Base-by-base conservation (phyloP, 2,888 invertebrate genomes). In the Priocnemis perturbator region DNA sequence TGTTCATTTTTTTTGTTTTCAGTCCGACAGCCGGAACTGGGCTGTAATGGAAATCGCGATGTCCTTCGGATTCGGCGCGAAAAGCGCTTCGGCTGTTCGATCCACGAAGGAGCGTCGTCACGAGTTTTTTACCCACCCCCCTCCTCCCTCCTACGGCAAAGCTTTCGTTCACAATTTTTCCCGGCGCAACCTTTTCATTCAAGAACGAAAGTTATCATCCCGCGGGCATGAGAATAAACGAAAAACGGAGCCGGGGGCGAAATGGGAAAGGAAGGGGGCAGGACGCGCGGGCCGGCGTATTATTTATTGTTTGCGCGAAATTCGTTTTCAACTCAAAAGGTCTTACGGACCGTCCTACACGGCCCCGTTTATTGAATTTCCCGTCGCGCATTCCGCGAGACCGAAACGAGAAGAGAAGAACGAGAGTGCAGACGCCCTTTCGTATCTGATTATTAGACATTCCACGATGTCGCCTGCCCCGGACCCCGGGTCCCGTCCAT, bases 221-320 rank as follows among this genome's bases (percentile, higher is more conserved):
- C 37, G 37, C 7, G 37, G 4, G 37, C 37, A 7, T 9, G 37
- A 9, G 4, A 37, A 11, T 37, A 11, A 37, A 37, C 37, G 26
- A 26, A 7, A 26, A 26, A 26, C 26, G 26, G 7, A 26, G 26
- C 26, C 26, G n/a, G n/a, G 26, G 7, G 26, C 26, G 26, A 26
- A 26, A 26, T 26, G 37, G 37, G 14, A 11, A 37, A 37, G 37
- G 7, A 11, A 37, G n/a, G 37, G 30, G 56, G 44, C 37, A 20
- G 64, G 44, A 60, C 58, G 21, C 52, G 30, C 21, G 14, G 60
- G 50, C 65, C 68, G 26, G 64, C 67, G 63, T 76, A 74, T 80
- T 81, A 81, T 82, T 84, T 78, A 81, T 81, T 64, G 77, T 82
- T 75, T 72, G 69, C 63, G 71, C 73, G 75, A 80, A 83, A 83